Conservation (phyloP, 37 sponge, comb jelly and placozoan species). For the Hormiphora californensis region DNA sequence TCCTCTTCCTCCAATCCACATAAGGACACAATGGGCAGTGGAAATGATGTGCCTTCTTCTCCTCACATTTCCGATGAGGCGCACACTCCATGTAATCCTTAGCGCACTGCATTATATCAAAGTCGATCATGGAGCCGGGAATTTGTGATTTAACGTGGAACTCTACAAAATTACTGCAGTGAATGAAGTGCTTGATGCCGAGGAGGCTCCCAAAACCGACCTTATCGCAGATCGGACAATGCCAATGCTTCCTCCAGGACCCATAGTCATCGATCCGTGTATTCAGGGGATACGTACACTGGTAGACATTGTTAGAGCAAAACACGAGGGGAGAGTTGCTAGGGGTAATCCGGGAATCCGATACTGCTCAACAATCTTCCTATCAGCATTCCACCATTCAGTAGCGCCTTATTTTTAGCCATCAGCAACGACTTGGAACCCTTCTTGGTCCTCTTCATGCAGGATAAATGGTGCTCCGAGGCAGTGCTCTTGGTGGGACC, state of each 20-base stretch:
- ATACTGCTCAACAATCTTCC: too few species aligned
- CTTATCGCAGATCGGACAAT: slow-evolving; percentile 47
- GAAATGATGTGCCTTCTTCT: neutral
- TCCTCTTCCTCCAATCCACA: slow-evolving; percentile 10
- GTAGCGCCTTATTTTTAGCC: neutral
- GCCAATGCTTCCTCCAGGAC: neutral
- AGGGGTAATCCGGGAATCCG: too few species aligned
- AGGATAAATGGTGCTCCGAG: neutral
- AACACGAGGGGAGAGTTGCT: slow-evolving; percentile 10
- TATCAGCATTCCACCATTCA: slow-evolving; percentile 4
- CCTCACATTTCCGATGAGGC: slow-evolving; percentile 33
- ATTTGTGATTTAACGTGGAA: slow-evolving; percentile 46
- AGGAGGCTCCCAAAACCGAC: slow-evolving; percentile 1
- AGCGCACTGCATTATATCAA: slow-evolving; percentile 35
- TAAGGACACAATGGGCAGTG: slow-evolving; percentile 48
- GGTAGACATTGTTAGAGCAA: slow-evolving; percentile 21
- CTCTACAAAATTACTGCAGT: slow-evolving; percentile 29
- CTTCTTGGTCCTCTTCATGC: neutral
- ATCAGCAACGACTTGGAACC: neutral
- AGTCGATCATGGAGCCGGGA: neutral
- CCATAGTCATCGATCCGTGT: slow-evolving; percentile 39
- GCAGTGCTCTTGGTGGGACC: slow-evolving; percentile 16
- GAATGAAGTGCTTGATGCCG: slow-evolving; percentile 34
- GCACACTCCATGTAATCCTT: slow-evolving; percentile 45
- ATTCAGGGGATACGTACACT: slow-evolving; percentile 48